phyloP scores from a whole-genome alignment of 2,888 invertebrate genomes.

The Machimus atricapillus region DNA sequence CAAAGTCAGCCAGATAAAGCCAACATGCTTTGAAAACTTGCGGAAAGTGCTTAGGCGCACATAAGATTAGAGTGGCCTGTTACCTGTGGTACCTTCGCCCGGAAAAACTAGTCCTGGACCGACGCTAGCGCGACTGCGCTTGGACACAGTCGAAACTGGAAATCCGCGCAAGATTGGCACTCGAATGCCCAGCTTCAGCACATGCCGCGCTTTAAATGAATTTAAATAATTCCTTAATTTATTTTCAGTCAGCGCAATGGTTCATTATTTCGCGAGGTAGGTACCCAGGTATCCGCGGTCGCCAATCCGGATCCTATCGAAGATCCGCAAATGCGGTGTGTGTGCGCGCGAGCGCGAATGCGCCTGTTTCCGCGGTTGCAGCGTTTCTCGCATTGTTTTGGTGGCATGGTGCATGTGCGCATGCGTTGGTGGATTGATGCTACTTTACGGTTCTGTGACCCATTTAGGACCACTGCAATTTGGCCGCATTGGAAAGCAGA shows the following conservation, averaged over 20 bases:
- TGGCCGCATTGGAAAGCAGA: slow-evolving; percentile 10
- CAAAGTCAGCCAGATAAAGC: slow-evolving; percentile 23
- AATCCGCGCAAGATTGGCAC: slow-evolving; percentile 27
- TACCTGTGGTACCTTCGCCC: neutral
- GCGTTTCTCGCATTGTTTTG: neutral
- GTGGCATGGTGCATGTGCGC: neutral
- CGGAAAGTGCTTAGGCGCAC: slow-evolving; percentile 14
- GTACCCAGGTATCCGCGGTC: neutral
- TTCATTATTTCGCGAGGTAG: slow-evolving; percentile 30
- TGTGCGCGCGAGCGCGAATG: neutral
- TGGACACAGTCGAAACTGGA: slow-evolving; percentile 28
- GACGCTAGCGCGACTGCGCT: neutral
- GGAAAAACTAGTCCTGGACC: slow-evolving; percentile 36
- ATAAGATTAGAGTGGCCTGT: slow-evolving; percentile 4
- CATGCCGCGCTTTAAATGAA: slow-evolving; percentile 29
- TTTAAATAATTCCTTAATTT: slow-evolving; percentile 39
- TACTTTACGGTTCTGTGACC: slow-evolving; percentile 47
- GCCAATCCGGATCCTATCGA: slow-evolving; percentile 19
- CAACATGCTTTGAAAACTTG: slow-evolving; percentile 18
- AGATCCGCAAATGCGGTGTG: neutral
- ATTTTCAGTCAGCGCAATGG: slow-evolving; percentile 1
- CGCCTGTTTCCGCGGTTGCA: neutral
- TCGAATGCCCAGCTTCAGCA: slow-evolving; percentile 1
- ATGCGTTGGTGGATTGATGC: slow-evolving; percentile 43
- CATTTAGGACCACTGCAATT: slow-evolving; percentile 8